phyloP scores from a whole-genome alignment of 2,113 vertebrate species.

The Mormyrus lacerda region DNA sequence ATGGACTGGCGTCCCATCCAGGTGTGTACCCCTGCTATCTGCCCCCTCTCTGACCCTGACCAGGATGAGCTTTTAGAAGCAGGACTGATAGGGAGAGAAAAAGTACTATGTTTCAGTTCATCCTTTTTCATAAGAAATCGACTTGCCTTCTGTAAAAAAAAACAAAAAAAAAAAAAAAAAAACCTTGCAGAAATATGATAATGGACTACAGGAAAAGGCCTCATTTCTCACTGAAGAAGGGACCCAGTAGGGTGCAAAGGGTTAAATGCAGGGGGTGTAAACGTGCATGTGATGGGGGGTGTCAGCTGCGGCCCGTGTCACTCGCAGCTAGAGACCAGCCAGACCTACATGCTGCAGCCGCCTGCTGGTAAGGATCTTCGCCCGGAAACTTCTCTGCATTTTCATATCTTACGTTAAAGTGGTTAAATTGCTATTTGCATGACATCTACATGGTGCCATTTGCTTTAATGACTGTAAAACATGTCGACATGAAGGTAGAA shows the following conservation, averaged over 20 bases:
- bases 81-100: neutral
- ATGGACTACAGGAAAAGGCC: neutral
- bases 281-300: neutral
- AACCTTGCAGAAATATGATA: neutral
- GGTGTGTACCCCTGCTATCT: neutral
- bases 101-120: neutral
- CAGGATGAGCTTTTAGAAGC: neutral
- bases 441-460: neutral
- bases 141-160: neutral
- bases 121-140: neutral
- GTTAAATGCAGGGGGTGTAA: neutral
- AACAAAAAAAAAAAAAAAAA: too few relatives aligned
- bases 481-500: neutral
- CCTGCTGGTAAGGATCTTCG: constrained; percentile 52
- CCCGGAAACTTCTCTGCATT: neutral
- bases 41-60: neutral
- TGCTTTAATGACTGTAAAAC: neutral
- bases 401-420: neutral
- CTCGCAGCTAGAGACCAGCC: constrained; percentile 32
- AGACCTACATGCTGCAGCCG: constrained; percentile 43
- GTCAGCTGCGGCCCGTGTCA: constrained; percentile 53
- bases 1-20: neutral
- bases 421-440: neutral
- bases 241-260: neutral
- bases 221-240: neutral